Evolutionary conservation across 2,888 invertebrate species (phyloP).

Genomic region (Lithosia quadra): DNA sequence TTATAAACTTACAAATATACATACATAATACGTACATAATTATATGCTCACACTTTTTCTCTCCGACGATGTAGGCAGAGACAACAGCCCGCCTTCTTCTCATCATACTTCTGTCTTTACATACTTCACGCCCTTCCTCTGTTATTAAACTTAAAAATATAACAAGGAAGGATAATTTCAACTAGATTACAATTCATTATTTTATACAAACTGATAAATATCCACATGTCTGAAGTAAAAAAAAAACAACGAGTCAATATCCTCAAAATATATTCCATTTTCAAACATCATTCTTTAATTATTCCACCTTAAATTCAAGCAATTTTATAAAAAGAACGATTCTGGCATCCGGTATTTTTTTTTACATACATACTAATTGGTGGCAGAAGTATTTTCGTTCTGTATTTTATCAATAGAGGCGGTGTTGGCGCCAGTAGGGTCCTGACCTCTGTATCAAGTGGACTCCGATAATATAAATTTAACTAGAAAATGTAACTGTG

Average conservation of each 20-base stretch:
- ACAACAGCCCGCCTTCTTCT: too few species aligned
- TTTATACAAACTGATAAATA: conserved; percentile 6
- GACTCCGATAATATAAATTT: conserved; percentile 52
- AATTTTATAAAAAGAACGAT: conserved; percentile 33
- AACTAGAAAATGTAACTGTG: conserved; percentile 49
- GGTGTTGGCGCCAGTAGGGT: conserved; percentile 65
- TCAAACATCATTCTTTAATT: conserved; percentile 25
- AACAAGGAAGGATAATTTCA: not conserved
- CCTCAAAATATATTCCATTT: conserved; percentile 24
- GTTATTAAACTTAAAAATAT: too few species aligned
- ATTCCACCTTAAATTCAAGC: conserved; percentile 20
- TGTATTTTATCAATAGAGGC: conserved; percentile 50
- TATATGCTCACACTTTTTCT: too few species aligned
- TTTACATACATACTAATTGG: conserved; percentile 49
- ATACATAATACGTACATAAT: too few species aligned
- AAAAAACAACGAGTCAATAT: conserved; percentile 20
- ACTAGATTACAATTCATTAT: not conserved
- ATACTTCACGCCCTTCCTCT: too few species aligned
- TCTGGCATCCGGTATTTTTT: conserved; percentile 50
- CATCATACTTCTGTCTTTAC: too few species aligned
- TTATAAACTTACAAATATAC: too few species aligned
- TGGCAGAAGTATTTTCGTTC: conserved; percentile 45
- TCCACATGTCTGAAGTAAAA: not conserved
- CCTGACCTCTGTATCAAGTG: conserved; percentile 56
- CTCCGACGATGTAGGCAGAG: too few species aligned